A percentile compares a stretch with the other conserved stretches of the same genome.
These are phyloP conservation scores for Campylorhamphus procurvoides DNA, from an alignment of 2,113 vertebrate genomes.

Conservation along the genomic window DNA sequence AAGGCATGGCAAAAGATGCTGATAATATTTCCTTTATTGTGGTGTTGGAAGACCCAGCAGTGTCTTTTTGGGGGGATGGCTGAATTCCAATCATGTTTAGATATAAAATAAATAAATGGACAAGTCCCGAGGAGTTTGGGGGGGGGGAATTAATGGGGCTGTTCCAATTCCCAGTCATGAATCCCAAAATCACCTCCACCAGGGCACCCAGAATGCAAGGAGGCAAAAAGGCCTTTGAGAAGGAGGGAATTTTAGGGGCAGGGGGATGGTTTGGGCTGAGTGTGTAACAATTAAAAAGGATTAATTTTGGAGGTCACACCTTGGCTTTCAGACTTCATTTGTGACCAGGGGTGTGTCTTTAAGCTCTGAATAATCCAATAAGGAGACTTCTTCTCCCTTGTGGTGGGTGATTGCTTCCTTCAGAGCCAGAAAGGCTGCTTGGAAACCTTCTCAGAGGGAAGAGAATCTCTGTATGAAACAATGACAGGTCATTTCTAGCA, in stretches of 20 bases:
- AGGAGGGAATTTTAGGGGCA: slow-evolving; percentile 32
- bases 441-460: background rate
- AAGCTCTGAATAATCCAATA: background rate
- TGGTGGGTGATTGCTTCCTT: background rate
- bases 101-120: slow-evolving; percentile 54
- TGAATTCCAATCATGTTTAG: slow-evolving; percentile 29
- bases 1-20: background rate
- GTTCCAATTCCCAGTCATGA: slow-evolving; percentile 74
- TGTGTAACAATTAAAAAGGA: background rate
- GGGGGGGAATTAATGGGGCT: slow-evolving; percentile 73
- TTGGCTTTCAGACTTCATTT: background rate
- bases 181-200: slow-evolving; percentile 70
- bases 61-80: background rate
- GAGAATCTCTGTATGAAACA: background rate
- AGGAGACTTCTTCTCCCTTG: background rate
- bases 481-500: rapidly evolving
- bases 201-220: slow-evolving; percentile 44
- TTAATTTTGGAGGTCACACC: background rate
- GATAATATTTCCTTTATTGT: background rate
- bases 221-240: slow-evolving; percentile 34
- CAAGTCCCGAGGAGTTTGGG: slow-evolving; percentile 69
- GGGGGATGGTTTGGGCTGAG: slow-evolving; percentile 34
- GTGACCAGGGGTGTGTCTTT: background rate
- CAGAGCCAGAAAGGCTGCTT: background rate
- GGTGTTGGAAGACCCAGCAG: background rate